Evolutionary conservation across 2,797 vertebrate species (phyloP), one percentile per base, ranked within the genome.

Genomic region (Hyperoplus immaculatus): DNA sequence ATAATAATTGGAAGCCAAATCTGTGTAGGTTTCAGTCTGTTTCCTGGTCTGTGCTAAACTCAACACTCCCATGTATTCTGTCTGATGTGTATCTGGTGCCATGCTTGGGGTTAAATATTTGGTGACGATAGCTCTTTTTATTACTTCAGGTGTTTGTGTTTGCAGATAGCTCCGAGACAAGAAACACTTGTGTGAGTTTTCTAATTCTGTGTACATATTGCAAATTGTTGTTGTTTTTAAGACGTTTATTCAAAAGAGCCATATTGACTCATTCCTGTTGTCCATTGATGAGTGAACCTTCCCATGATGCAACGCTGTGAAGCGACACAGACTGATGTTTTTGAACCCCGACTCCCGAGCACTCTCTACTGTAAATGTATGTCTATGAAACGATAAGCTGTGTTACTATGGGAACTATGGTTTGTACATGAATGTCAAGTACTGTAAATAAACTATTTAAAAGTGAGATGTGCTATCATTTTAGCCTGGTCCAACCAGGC

Each of bases 391-490:
- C 55, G 0, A 67, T 67, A 72, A 83, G 72, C 60, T 83, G 57
- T 69, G 42, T 81, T 77, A 50, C 71, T 21, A 46, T 58, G 47
- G 62, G 41, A 83, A 72, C 53, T 42, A 29, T 29, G 29, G 60
- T 78, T 71, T 85, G 71, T 85, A 76, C 62, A 79, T 72, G 71
- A 68, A 68, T 50, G 55, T 76, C 76, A 36, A 29, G 29, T 65
- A 61, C 51, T 89, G 78, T 87, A 85, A 89, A 89, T 89, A 87
- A 89, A 89, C 29, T 43, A 69, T 54, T 71, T 10, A 18, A 59
- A 73, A 82, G 0, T 11, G 4, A 18, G 50, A 4, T 5, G n/a
- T 8, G 8, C 58, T 41, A 1, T 56, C 9, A 8, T 85, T 73
- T 75, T 4, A 46, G 46, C 29, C 29, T 29, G 29, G 29, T 29